A percentile compares a stretch with the other conserved stretches of the same genome.
These are phyloP conservation scores for Tipula vernalis DNA, from an alignment of 2,888 invertebrate genomes.

Conservation along the genomic window DNA sequence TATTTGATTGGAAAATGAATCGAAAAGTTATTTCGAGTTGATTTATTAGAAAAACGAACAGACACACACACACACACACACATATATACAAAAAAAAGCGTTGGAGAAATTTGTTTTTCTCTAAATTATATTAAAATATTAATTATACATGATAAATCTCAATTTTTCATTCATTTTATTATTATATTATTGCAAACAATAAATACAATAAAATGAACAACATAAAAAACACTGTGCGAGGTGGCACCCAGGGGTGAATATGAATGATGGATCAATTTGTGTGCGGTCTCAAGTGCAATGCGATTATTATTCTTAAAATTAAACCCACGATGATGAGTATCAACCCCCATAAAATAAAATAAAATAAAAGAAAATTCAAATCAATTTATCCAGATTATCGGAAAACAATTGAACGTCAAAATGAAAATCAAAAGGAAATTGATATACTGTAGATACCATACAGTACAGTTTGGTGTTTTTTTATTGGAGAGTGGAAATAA, in stretches of 20 bases:
- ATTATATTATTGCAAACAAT: not conserved
- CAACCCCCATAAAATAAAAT: not conserved
- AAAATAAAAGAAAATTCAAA: not conserved
- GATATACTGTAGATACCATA: not conserved
- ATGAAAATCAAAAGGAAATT: not conserved
- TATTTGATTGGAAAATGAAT: conserved; percentile 4
- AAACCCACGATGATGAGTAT: not conserved
- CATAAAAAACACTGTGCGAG: not conserved
- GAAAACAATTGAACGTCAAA: not conserved
- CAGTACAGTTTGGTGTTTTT: not conserved
- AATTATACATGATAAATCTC: not conserved
- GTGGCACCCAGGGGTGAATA: not conserved
- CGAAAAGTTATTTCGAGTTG: not conserved
- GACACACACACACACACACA: not conserved
- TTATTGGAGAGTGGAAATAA: not conserved
- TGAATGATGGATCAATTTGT: not conserved
- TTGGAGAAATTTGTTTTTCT: not conserved
- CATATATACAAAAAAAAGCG: not conserved
- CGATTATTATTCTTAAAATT: not conserved
- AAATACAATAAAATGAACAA: not conserved
- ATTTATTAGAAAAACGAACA: not conserved
- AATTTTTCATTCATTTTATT: not conserved
- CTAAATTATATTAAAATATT: not conserved
- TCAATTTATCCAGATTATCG: not conserved
- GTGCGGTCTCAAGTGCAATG: not conserved